Conservation (phyloP, 2,888 invertebrate species). For the Drosophila peninsularis region DNA sequence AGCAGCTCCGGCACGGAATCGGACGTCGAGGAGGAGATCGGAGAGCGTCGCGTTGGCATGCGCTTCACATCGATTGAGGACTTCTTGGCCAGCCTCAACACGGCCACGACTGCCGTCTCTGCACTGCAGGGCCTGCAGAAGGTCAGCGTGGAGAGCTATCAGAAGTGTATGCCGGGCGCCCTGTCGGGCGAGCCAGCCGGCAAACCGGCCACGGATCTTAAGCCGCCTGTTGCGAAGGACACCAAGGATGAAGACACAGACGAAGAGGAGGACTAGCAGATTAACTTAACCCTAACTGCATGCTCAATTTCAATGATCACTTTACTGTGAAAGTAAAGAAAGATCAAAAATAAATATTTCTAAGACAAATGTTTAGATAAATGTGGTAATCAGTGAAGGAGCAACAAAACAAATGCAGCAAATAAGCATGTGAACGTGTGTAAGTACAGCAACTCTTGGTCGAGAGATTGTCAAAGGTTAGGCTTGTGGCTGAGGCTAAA, state of each 20-base stretch:
- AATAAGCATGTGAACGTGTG: too few species aligned
- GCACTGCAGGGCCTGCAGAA: slow-evolving; percentile 26
- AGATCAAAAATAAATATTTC: neutral
- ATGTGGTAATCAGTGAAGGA: neutral
- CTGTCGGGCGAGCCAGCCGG: neutral
- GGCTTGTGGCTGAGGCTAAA: too few species aligned
- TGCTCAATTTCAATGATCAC: neutral
- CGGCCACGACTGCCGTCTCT: slow-evolving; percentile 30
- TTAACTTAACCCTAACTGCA: neutral
- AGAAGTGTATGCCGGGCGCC: slow-evolving; percentile 13
- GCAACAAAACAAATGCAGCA: too few species aligned
- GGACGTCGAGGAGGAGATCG: neutral
- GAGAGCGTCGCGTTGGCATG: slow-evolving; percentile 36
- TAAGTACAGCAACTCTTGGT: too few species aligned
- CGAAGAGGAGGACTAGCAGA: neutral
- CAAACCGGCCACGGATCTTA: neutral
- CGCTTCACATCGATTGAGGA: slow-evolving; percentile 35
- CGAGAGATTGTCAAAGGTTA: too few species aligned
- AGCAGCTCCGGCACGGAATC: neutral
- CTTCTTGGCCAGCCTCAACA: slow-evolving; percentile 43
- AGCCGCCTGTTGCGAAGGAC: neutral
- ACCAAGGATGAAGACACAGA: neutral
- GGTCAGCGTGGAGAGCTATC: slow-evolving; percentile 38
- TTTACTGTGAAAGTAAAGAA: neutral
- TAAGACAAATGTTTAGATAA: neutral